Evolutionary conservation across 2,113 vertebrate genomes (phyloP).

Genomic region (human): GRCh38 chr15:71935001-71935500

Average conservation of each 20-base stretch:
- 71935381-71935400: slow-evolving; percentile 92
- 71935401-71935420: slow-evolving; percentile 90
- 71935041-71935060: background rate
- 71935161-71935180: background rate
- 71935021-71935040: background rate
- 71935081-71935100: background rate
- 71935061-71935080: slow-evolving; percentile 7
- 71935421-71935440: slow-evolving; percentile 83
- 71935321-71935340: slow-evolving; percentile 86
- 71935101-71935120: background rate
- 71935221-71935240: slow-evolving; percentile 28
- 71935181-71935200: background rate
- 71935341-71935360: slow-evolving; percentile 98
- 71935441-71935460: slow-evolving; percentile 86
- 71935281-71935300: background rate
- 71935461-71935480: slow-evolving; percentile 89
- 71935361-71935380: slow-evolving; percentile 97
- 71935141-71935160: background rate
- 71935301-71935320: background rate
- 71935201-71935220: slow-evolving; percentile 7
- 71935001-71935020: background rate
- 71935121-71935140: background rate
- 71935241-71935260: background rate
- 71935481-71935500: slow-evolving; percentile 80
- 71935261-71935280: slow-evolving; percentile 30